Evolutionary conservation across 2,797 vertebrate genomes (phyloP), one percentile per base, ranked within the genome.

Genomic region (Pangasius djambal): DNA sequence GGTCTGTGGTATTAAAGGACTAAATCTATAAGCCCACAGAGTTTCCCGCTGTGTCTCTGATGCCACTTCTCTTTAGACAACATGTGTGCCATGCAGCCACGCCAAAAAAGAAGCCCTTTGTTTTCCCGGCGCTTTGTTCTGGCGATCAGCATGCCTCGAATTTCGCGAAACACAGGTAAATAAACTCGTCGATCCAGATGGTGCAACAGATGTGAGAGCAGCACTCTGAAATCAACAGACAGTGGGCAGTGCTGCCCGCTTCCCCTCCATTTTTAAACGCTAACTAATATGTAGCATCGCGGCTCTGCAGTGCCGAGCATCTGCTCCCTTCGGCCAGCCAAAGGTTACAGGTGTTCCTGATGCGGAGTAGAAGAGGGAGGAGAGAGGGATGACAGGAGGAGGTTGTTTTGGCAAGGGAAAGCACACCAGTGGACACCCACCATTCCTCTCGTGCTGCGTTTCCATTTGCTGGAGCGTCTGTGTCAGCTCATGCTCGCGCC

Each of bases 21-120:
- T 97, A 97, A 97, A 96, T 96, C 96, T 96, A 95, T 97, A 97
- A 95, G 96, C 96, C 97, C 97, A 95, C 96, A 97, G 96, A 96
- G 97, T 96, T 97, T 98, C 98, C 98, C 96, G 97, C 98, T 98
- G 98, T 96, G 98, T 95, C 97, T 98, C 97, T 98, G 98, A 99
- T 98, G 98, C 97, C 98, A 98, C 97, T 98, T 98, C 96, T 99
- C 98, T 98, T 99, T 98, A 98, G 97, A 98, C 98, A 98, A 98
- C 98, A 99, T 99, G 98, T 98, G 97, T 99, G 98, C 95, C 94
- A 96, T 96, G 96, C 96, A 97, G 96, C 96, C 94, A 94, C 96
- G 98, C 98, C 98, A 99, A 97, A 98, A 98, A 98, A 97, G 95
- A 96, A 97, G 94, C 95, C 96, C 98, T 98, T 99, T 99, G 97